Conservation (phyloP, 2,113 vertebrate species). For the Eptatretus burgeri region DNA sequence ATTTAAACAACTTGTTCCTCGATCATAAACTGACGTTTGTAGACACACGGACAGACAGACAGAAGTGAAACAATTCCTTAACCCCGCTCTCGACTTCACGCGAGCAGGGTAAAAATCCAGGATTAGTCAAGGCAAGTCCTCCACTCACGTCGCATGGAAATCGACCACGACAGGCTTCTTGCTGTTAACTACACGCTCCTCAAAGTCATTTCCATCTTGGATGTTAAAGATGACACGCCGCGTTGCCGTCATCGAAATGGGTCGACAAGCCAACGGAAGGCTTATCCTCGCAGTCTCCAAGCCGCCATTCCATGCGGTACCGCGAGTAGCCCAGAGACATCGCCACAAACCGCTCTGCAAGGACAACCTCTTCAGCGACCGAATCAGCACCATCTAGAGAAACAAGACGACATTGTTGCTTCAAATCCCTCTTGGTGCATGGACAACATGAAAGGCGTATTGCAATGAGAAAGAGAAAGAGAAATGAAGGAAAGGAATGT, state of each 20-base stretch:
- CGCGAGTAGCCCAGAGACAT: too few relatives aligned
- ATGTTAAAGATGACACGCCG: constrained; percentile 38
- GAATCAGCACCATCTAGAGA: too few relatives aligned
- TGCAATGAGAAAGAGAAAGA: too few relatives aligned
- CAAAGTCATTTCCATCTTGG: constrained; percentile 64
- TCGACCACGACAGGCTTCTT: constrained; percentile 55
- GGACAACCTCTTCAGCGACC: too few relatives aligned
- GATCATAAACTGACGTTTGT: neutral
- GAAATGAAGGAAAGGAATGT: too few relatives aligned
- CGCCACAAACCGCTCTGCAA: too few relatives aligned
- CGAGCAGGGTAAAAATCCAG: neutral
- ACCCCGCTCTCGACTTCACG: neutral
- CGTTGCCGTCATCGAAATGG: constrained; percentile 13
- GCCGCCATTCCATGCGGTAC: too few relatives aligned
- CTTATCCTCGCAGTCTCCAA: too few relatives aligned
- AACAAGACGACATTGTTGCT: too few relatives aligned
- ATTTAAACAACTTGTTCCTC: neutral
- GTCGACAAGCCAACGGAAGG: too few relatives aligned
- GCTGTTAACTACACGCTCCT: constrained; percentile 59
- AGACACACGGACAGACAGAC: neutral
- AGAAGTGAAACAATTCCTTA: neutral
- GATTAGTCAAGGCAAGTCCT: neutral
- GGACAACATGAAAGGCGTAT: too few relatives aligned
- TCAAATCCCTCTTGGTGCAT: too few relatives aligned
- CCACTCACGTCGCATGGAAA: constrained; percentile 72